Evolutionary conservation across 2,113 vertebrate species (phyloP).

Genomic region (Amazona guildingii): DNA sequence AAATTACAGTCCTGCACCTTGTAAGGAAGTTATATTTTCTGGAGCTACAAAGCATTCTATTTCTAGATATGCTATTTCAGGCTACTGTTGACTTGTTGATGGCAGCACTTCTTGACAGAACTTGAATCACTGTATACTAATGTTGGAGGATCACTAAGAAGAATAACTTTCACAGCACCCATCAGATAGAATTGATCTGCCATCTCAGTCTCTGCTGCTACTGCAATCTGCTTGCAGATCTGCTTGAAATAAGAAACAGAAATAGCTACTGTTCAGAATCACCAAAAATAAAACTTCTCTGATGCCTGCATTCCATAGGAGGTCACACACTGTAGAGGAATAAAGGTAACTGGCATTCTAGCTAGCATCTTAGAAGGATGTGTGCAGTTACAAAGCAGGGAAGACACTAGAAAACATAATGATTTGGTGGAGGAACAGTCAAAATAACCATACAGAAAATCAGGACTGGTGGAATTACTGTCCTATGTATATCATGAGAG

Average conservation of each 20-base stretch:
- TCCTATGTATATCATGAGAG: neutral
- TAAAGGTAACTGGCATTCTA: neutral
- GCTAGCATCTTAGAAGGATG: neutral
- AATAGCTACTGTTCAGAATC: neutral
- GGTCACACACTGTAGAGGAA: neutral
- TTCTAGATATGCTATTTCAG: neutral
- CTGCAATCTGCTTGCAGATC: neutral
- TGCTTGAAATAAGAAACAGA: neutral
- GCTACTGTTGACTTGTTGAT: conserved; percentile 22
- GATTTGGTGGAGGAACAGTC: neutral
- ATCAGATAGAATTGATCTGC: neutral
- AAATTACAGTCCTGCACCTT: neutral
- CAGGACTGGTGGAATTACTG: neutral
- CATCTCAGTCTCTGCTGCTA: neutral
- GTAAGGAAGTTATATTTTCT: neutral
- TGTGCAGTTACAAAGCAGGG: neutral
- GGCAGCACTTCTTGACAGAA: neutral
- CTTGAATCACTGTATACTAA: neutral
- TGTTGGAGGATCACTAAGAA: neutral
- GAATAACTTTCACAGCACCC: neutral
- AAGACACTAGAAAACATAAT: neutral
- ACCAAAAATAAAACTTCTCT: neutral
- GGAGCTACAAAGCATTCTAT: conserved; percentile 1
- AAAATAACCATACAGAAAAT: neutral
- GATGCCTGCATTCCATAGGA: neutral